Evolutionary conservation across 2,888 invertebrate genomes (phyloP), one percentile per base, ranked within the genome.

Genomic region (Pachycephus smyrnensis): DNA sequence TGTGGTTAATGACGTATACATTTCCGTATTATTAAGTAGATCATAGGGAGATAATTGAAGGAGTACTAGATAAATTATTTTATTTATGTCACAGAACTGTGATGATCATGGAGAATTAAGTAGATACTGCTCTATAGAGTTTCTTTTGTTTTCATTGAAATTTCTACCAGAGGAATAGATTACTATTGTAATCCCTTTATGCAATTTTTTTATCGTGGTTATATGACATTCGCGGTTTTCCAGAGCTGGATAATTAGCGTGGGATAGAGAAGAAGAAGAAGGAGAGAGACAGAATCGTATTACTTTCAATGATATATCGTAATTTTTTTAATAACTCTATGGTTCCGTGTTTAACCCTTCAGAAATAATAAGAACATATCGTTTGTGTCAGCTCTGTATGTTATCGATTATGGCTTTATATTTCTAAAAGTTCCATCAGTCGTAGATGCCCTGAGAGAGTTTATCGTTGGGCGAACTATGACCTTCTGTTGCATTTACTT

Each of bases 221-320:
- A 15, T 1, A 55, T 23, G 55, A 55, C 55, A 55, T 55, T 55
- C 9, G 55, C 55, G 55, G 23, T 55, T 55, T 55, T 55, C 55
- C 55, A 23, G 23, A 55, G 9, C 68, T 69, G 81, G 73, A 68
- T 68, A 75, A 74, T 75, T 68, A 37, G 73, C 75, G 36, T 75
- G 55, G 77, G 73, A 55, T 80, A 68, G 71, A 77, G 55, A 75
- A 69, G 68, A 68, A 74, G 31, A 69, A 73, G 74, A 78, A 55
- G 80, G 68, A 82, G 76, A 76, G 69, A 73, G 75, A 68, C 55
- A n/a, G 71, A 35, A 55, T 55, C 9, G 55, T 23, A 55, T 55
- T 55, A 9, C 23, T 55, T 55, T 55, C 9, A 23, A 55, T 23
- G 23, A 23, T 23, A 55, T 55, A 9, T 55, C 9, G 0, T 40